phyloP scores from a whole-genome alignment of 2,888 invertebrate genomes.

The Argynnis bischoffii region DNA sequence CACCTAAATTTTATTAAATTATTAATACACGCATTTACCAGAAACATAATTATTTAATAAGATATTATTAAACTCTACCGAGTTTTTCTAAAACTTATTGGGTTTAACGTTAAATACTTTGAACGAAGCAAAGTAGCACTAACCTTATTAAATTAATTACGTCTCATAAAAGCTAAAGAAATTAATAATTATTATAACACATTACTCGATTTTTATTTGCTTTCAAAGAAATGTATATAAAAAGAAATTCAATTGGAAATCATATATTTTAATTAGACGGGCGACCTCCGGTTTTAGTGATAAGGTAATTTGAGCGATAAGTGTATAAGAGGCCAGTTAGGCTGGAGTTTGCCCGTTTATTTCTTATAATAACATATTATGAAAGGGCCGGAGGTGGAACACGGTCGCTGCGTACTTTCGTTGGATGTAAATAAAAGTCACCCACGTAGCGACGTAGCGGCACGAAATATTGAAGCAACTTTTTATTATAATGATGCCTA shows the following conservation, averaged over 20 bases:
- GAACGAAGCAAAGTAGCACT: constrained; percentile 23
- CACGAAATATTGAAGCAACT: constrained; percentile 51
- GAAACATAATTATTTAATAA: not conserved
- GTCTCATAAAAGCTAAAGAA: constrained; percentile 32
- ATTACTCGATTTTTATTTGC: constrained; percentile 22
- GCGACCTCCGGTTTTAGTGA: constrained; percentile 68
- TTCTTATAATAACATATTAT: constrained; percentile 78
- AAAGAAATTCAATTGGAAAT: constrained; percentile 68
- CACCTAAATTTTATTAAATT: too few relatives aligned
- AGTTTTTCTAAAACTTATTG: constrained; percentile 21
- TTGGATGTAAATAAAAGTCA: constrained; percentile 70
- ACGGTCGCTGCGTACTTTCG: constrained; percentile 58
- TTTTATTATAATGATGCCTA: constrained; percentile 31
- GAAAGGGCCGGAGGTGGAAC: constrained; percentile 54
- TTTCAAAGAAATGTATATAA: constrained; percentile 37
- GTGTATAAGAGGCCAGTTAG: constrained; percentile 47
- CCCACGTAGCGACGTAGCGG: constrained; percentile 46
- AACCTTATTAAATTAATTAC: constrained; percentile 18
- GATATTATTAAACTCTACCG: constrained; percentile 9
- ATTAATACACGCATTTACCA: too few relatives aligned
- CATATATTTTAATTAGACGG: constrained; percentile 76
- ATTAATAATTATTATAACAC: constrained; percentile 23
- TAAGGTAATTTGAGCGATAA: constrained; percentile 61
- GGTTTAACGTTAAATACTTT: constrained; percentile 34
- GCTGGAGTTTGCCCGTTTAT: constrained; percentile 63